Evolutionary conservation across 2,888 invertebrate species (phyloP), one percentile per base, ranked within the genome.

Genomic region (Phlogophora meticulosa): DNA sequence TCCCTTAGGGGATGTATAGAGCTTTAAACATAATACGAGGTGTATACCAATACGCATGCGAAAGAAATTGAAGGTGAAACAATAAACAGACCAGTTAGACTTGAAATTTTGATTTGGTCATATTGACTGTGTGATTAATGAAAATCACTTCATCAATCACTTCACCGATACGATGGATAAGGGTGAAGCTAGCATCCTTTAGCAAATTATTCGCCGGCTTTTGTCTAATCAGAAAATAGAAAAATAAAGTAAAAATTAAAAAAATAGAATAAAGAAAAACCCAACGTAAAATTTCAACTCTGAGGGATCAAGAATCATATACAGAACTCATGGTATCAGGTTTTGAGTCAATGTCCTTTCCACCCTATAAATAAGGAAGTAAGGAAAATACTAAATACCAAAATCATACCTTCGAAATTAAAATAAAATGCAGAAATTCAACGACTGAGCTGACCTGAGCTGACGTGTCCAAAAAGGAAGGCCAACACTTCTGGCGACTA

Each of bases 1-100:
- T 69, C 69, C 52, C 60, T 66, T 49, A 49, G 45, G 49, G 55
- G 22, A 55, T 64, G 34, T 56, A 17, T 11, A 63, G 17, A 40
- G 63, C 59, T 70, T 64, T 65, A 64, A 66, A 67, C 32, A 56
- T 72, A 55, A 64, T 60, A 52, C 13, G 28, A 49, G 34, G 48
- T 57, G n/a, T 43, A 9, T 52, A 7, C 4, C 17, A 4, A 48
- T 45, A 32, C 20, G 28, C 20, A 49, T n/a, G 13, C 24, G 34
- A 61, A 60, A 13, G 1, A 20, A 40, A 40, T 46, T 17, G 0
- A 60, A n/a, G 4, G 13, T 17, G 28, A n/a, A 45, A 46, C 34
- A 15, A 55, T 53, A 9, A 32, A 40, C n/a, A 5, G 11, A 4
- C 3, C 15, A 1, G 11, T 34, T 43, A 2, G 1, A 2, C n/a